Percentiles rank a stretch among this genome's conserved stretches.
Evolutionary conservation across 2,888 invertebrate species (phyloP).

Genomic region (Caenorhabditis becei): DNA sequence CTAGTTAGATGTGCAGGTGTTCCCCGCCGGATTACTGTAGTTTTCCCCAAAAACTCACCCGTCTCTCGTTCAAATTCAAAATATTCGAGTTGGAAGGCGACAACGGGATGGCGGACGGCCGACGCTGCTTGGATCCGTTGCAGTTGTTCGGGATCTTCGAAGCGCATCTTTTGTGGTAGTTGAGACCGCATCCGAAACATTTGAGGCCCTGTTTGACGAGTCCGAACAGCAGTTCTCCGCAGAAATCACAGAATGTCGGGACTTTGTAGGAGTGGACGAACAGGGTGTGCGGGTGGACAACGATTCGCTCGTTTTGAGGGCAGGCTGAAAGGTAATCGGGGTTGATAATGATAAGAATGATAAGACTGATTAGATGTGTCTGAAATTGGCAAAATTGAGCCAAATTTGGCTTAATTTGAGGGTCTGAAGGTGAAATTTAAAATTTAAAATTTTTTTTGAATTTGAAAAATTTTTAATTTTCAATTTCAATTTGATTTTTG

Average conservation of each 20-base stretch:
- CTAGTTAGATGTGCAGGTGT: no score
- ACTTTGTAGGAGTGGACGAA: conserved; percentile 98
- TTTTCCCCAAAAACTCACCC: conserved; percentile 45
- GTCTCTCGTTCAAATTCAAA: conserved; percentile 64
- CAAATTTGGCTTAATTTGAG: no score
- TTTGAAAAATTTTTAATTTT: no score
- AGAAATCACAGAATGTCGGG: conserved; percentile 99
- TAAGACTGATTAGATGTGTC: background rate
- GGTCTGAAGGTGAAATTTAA: no score
- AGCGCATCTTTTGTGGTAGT: conserved; percentile 95
- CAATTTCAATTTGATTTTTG: no score
- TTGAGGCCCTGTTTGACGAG: conserved; percentile 98
- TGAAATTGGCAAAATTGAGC: no score
- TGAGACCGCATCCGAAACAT: conserved; percentile 98
- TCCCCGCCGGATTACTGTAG: no score
- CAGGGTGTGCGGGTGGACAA: conserved; percentile 91
- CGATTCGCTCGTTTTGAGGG: conserved; percentile 83
- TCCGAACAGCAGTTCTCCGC: conserved; percentile 99
- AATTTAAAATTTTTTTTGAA: no score
- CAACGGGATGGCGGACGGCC: conserved; percentile 83
- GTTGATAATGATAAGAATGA: no score
- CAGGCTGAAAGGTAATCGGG: conserved; percentile 81
- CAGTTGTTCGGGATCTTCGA: conserved; percentile 99
- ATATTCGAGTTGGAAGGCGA: conserved; percentile 79
- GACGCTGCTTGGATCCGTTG: conserved; percentile 84